phyloP scores from a whole-genome alignment of 64 coral and sea anemone species.

The Dendronephthya gigantea region DNA sequence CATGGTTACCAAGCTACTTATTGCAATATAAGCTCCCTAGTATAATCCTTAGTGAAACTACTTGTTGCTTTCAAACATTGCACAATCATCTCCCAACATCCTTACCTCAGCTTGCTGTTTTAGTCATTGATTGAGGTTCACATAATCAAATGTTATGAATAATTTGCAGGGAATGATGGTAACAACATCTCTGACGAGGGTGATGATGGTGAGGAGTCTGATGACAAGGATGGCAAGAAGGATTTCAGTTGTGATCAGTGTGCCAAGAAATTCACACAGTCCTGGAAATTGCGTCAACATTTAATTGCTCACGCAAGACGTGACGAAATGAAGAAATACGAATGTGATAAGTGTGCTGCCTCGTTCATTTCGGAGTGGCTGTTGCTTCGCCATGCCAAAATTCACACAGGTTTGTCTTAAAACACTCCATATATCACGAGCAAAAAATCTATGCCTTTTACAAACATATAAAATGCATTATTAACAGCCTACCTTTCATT shows the following conservation, averaged over 20 bases:
- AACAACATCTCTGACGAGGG: background rate
- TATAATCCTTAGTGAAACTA: no score
- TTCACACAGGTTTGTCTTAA: background rate
- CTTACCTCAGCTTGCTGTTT: no score
- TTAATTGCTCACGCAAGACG: constrained; percentile 1
- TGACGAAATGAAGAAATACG: constrained; percentile 15
- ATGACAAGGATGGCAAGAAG: background rate
- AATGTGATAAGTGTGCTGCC: constrained; percentile 14
- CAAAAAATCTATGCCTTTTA: no score
- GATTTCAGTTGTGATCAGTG: background rate
- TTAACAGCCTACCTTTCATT: background rate
- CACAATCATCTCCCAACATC: no score
- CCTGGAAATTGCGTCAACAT: constrained; percentile 16
- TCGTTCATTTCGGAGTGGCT: background rate
- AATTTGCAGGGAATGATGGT: background rate
- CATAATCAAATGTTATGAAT: no score
- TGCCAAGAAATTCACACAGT: background rate
- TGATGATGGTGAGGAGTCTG: background rate
- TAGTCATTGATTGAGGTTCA: no score
- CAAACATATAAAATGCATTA: no score
- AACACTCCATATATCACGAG: no score
- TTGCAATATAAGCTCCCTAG: no score
- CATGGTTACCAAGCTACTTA: no score
- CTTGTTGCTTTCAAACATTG: no score
- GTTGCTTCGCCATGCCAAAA: background rate